phyloP scores from a whole-genome alignment of 2,113 vertebrate species.

The Notiomystis cincta region DNA sequence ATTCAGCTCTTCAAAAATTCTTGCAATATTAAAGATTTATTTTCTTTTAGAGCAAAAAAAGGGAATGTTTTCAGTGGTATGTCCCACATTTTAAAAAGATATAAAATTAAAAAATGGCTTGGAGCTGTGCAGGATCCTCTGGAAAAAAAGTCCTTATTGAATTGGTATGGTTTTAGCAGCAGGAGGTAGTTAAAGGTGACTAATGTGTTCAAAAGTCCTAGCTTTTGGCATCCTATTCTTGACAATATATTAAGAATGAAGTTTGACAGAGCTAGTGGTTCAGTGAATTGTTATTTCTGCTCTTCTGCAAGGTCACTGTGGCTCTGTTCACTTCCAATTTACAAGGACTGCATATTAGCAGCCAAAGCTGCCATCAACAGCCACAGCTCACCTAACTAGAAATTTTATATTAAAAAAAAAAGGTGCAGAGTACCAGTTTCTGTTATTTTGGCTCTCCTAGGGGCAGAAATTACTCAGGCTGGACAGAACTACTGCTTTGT shows the following conservation, averaged over 20 bases:
- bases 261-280: not conserved
- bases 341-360: not conserved
- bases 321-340: not conserved
- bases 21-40: not conserved
- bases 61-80: fast-evolving
- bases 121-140: not conserved
- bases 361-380: not conserved
- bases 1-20: not conserved
- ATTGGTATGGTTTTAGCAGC: not conserved
- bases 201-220: not conserved
- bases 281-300: not conserved
- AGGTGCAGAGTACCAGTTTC: not conserved
- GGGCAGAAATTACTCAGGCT: not conserved
- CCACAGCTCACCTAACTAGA: not conserved
- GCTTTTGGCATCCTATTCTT: not conserved
- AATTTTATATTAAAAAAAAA: not conserved
- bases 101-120: not conserved
- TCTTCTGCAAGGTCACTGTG: not conserved
- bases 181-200: not conserved
- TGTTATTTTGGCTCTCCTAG: not conserved
- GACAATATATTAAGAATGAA: not conserved
- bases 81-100: not conserved
- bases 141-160: not conserved
- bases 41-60: not conserved
- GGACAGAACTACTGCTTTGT: not conserved